A percentile compares a stretch with the other conserved stretches of the same genome.
These are phyloP conservation scores for Notechis scutatus DNA, from an alignment of 2,113 vertebrate species.

Conservation along the genomic window DNA sequence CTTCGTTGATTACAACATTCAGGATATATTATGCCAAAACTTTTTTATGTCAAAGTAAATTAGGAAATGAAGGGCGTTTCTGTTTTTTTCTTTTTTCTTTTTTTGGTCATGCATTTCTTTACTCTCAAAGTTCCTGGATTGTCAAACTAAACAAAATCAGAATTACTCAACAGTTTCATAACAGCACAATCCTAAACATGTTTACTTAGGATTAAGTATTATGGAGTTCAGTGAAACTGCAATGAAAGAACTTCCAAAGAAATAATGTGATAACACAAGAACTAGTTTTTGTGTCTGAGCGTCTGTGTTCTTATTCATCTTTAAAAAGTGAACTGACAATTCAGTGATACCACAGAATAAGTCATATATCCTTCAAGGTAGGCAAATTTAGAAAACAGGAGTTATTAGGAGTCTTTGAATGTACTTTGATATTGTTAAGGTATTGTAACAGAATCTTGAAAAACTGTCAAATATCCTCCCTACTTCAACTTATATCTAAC, in stretches of 20 bases:
- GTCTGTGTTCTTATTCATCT: neutral
- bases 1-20: conserved; percentile 62
- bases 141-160: conserved; percentile 49
- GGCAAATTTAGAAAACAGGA: neutral
- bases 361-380: neutral
- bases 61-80: conserved; percentile 46
- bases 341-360: neutral
- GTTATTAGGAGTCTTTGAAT: neutral
- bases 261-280: neutral
- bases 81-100: neutral
- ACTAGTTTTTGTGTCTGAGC: neutral
- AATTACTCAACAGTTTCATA: conserved; percentile 27
- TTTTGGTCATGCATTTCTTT: conserved; percentile 35
- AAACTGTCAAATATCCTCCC: neutral
- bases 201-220: neutral
- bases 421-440: neutral
- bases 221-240: neutral
- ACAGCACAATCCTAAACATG: neutral
- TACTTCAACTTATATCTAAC: neutral
- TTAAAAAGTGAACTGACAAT: neutral
- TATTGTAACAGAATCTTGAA: neutral
- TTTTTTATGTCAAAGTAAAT: conserved; percentile 58
- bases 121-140: neutral
- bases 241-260: conserved; percentile 2
- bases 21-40: conserved; percentile 51